These are phyloP conservation scores for Stictonetta naevosa DNA, from an alignment of 2,113 vertebrate species.

Conservation along the genomic window DNA sequence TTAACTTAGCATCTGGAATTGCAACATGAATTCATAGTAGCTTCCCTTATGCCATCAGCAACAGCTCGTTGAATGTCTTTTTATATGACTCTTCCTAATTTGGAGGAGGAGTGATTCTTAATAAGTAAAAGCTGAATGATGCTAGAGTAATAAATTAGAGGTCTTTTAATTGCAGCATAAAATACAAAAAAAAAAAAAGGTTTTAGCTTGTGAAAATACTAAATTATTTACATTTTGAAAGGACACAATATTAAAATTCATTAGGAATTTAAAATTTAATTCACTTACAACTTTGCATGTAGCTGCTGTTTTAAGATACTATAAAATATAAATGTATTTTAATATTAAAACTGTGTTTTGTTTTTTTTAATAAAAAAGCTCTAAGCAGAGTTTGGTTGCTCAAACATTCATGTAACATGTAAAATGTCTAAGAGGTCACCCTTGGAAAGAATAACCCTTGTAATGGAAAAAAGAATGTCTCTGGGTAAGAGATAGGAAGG, in stretches of 20 bases:
- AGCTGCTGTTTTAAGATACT: not conserved
- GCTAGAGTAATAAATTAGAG: not conserved
- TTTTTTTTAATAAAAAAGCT: not conserved
- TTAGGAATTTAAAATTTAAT: conserved; percentile 44
- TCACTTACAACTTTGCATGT: not conserved
- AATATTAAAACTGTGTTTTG: not conserved
- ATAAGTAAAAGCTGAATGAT: not conserved
- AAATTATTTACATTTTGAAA: conserved; percentile 16
- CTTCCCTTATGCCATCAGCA: not conserved
- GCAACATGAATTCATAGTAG: not conserved
- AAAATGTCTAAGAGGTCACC: not conserved
- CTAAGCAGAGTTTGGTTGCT: not conserved
- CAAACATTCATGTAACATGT: not conserved
- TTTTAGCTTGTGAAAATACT: not conserved
- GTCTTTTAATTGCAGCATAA: not conserved
- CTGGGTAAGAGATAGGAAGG: not conserved
- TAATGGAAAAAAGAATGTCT: not conserved
- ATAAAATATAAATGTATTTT: conserved; percentile 29
- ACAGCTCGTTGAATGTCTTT: not conserved
- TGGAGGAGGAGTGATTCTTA: not conserved
- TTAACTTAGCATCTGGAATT: not conserved
- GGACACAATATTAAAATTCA: conserved; percentile 37
- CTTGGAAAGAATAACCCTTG: not conserved
- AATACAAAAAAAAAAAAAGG: not conserved
- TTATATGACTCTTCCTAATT: not conserved